A percentile compares a stretch with the other conserved stretches of the same genome.
phyloP scores from a whole-genome alignment of 2,888 invertebrate species.

The Melanargia galathea region DNA sequence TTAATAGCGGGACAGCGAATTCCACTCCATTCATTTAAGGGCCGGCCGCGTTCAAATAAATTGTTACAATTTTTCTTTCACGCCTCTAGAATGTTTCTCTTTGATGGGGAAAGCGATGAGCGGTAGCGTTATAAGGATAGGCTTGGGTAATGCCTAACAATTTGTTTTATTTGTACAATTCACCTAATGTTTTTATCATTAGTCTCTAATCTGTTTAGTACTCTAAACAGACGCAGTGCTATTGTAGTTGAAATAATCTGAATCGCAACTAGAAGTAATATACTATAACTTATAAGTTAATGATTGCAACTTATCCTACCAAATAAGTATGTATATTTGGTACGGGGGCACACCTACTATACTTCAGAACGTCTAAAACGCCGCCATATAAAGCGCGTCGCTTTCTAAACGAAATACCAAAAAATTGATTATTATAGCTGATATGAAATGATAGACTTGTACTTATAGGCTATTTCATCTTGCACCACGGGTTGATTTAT shows the following conservation, averaged over 20 bases:
- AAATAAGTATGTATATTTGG: too few relatives aligned
- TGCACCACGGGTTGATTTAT: slow-evolving; percentile 53
- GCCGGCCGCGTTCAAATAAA: slow-evolving; percentile 65
- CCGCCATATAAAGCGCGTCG: too few relatives aligned
- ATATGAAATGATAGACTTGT: neutral
- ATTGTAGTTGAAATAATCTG: too few relatives aligned
- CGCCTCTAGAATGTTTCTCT: slow-evolving; percentile 67
- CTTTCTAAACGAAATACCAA: too few relatives aligned
- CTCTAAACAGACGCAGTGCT: too few relatives aligned
- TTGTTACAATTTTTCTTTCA: slow-evolving; percentile 78
- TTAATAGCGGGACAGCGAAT: slow-evolving; percentile 63
- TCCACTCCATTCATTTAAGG: slow-evolving; percentile 60
- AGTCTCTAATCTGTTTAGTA: too few relatives aligned
- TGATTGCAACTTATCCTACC: too few relatives aligned
- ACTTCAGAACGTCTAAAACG: too few relatives aligned
- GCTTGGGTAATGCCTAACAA: neutral
- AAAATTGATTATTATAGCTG: neutral
- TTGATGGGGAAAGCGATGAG: slow-evolving; percentile 45
- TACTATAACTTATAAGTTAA: too few relatives aligned
- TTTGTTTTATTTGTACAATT: slow-evolving; percentile 1
- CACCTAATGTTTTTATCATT: neutral
- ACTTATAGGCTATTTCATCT: slow-evolving; percentile 37
- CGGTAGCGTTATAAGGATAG: slow-evolving; percentile 25
- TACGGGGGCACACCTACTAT: too few relatives aligned
- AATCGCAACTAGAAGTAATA: too few relatives aligned